Percentiles rank a stretch among this genome's conserved stretches.
Conservation (phyloP, 2,888 invertebrate genomes). For the Pomacea canaliculata region DNA sequence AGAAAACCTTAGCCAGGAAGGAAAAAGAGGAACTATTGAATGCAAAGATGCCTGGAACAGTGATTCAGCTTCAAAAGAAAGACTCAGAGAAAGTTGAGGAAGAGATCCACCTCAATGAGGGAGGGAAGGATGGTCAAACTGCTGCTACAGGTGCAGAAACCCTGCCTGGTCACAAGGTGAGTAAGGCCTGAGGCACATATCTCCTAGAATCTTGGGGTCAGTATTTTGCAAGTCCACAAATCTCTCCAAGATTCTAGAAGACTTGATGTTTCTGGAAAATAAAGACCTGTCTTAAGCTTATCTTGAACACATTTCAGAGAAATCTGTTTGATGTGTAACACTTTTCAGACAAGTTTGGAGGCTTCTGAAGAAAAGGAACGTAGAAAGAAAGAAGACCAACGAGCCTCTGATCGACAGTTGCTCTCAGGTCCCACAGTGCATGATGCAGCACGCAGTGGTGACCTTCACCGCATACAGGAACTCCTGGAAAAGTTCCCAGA, state of each 20-base stretch:
- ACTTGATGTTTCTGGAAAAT: no score
- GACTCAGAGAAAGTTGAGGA: slow-evolving; percentile 36
- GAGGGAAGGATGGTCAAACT: slow-evolving; percentile 4
- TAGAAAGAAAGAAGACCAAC: slow-evolving; percentile 39
- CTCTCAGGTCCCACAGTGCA: slow-evolving; percentile 56
- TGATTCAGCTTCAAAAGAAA: slow-evolving; percentile 49
- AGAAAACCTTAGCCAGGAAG: background rate
- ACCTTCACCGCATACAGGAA: slow-evolving; percentile 56
- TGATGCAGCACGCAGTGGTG: slow-evolving; percentile 58
- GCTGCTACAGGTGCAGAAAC: slow-evolving; percentile 41
- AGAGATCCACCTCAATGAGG: slow-evolving; percentile 27
- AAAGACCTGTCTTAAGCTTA: no score
- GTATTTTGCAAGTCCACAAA: no score
- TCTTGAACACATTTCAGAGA: no score
- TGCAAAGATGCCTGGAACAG: slow-evolving; percentile 43
- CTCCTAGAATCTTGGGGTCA: no score
- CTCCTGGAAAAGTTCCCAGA: slow-evolving; percentile 56
- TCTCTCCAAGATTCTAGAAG: no score
- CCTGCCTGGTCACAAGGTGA: slow-evolving; percentile 55
- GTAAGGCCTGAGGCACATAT: background rate
- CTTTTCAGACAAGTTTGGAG: slow-evolving; percentile 50
- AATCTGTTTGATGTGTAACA: no score
- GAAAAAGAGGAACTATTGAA: background rate
- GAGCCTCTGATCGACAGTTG: slow-evolving; percentile 38
- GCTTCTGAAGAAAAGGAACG: slow-evolving; percentile 47